Percentiles rank a stretch among this genome's conserved stretches.
These are phyloP conservation scores for Scaptodrosophila latifasciaeformis DNA, from an alignment of 2,888 invertebrate genomes.

Conservation along the genomic window DNA sequence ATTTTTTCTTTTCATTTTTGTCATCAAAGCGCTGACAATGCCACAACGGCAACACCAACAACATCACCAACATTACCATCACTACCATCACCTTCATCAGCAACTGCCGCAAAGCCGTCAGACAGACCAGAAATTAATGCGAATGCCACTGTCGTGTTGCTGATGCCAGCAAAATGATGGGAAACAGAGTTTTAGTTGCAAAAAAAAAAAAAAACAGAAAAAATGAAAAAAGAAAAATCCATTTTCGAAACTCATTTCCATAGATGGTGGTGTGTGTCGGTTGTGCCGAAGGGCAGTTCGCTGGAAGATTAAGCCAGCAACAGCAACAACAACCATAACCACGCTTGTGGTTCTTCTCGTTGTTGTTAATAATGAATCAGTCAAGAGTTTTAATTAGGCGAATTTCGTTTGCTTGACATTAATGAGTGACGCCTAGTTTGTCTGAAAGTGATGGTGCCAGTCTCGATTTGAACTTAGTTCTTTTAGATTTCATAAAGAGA, in stretches of 20 bases:
- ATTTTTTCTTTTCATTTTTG: constrained; percentile 27
- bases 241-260: constrained; percentile 33
- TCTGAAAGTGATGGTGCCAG: constrained; percentile 8
- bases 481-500: background rate
- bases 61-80: too few species aligned
- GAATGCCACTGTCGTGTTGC: constrained; percentile 4
- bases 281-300: background rate
- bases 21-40: constrained; percentile 10
- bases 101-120: too few species aligned
- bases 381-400: constrained; percentile 34
- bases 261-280: background rate
- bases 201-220: too few species aligned
- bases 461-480: constrained; percentile 21
- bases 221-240: too few species aligned
- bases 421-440: constrained; percentile 28
- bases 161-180: constrained; percentile 30
- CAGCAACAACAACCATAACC: constrained; percentile 8
- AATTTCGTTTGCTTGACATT: constrained; percentile 24
- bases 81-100: too few species aligned
- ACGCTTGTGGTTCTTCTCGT: background rate
- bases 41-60: too few species aligned
- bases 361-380: background rate
- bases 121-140: too few species aligned
- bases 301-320: constrained; percentile 16
- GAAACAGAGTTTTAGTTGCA: constrained; percentile 12